These are phyloP conservation scores for Julus scanicus DNA, from an alignment of 2,888 invertebrate genomes.

Conservation along the genomic window DNA sequence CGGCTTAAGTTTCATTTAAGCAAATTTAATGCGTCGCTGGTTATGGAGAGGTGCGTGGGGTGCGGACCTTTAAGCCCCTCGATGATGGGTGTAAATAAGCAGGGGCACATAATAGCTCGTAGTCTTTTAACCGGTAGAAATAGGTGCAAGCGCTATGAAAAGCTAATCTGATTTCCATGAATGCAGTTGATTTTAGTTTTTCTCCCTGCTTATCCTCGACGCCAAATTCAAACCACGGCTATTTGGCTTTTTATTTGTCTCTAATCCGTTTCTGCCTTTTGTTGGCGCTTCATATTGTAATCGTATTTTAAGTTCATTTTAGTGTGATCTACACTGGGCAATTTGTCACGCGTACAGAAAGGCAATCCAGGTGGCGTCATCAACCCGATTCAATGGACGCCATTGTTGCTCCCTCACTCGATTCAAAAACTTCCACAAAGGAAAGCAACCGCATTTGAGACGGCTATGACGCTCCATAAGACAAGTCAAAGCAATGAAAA, in stretches of 20 bases:
- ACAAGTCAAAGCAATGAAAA: constrained; percentile 6
- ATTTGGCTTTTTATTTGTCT: constrained; percentile 5
- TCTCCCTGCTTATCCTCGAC: constrained; percentile 52
- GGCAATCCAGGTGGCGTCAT: constrained; percentile 56
- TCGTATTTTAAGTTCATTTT: constrained; percentile 58
- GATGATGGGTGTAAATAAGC: constrained; percentile 23
- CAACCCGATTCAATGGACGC: constrained; percentile 45
- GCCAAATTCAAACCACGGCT: constrained; percentile 55
- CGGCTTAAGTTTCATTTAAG: constrained; percentile 19
- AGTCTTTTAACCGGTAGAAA: constrained; percentile 23
- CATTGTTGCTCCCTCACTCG: constrained; percentile 2
- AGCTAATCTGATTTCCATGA: constrained; percentile 45
- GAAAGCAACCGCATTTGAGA: background rate
- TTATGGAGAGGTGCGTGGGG: background rate
- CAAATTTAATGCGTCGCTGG: background rate
- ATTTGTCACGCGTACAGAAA: constrained; percentile 57
- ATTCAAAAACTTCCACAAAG: constrained; percentile 5
- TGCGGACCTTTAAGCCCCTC: background rate
- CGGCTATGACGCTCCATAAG: constrained; percentile 37
- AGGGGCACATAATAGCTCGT: background rate
- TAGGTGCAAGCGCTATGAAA: background rate
- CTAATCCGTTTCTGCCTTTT: constrained; percentile 50
- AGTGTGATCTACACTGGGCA: constrained; percentile 57
- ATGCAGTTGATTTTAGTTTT: background rate
- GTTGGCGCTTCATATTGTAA: constrained; percentile 50